Percentiles rank a stretch among this genome's conserved stretches.
phyloP scores from a whole-genome alignment of 2,113 vertebrate genomes.

The Spheniscus mendiculus region DNA sequence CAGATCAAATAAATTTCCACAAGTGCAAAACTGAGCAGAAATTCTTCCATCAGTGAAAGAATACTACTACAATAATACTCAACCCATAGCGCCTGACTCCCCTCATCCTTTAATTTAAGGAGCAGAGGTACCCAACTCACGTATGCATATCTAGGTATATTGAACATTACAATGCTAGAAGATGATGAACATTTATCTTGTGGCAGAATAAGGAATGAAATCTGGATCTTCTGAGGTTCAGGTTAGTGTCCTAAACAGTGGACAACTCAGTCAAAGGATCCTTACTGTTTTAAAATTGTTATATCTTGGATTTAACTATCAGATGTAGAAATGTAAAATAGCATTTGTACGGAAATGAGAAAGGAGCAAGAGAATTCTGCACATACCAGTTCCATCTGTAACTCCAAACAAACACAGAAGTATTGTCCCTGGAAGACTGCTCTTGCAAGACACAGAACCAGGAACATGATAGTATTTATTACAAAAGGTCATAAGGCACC shows the following conservation, averaged over 20 bases:
- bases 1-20: not conserved
- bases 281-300: not conserved
- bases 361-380: conserved; percentile 64
- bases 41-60: not conserved
- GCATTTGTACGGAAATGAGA: conserved; percentile 50
- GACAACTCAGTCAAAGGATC: not conserved
- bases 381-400: conserved; percentile 65
- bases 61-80: not conserved
- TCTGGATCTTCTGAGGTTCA: not conserved
- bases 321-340: conserved; percentile 39
- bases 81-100: not conserved
- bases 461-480: conserved; percentile 53
- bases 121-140: not conserved
- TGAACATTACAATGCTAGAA: not conserved
- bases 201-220: not conserved
- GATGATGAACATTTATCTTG: not conserved
- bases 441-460: conserved; percentile 58
- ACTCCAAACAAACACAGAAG: conserved; percentile 55
- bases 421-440: conserved; percentile 59
- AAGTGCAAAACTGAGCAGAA: not conserved
- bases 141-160: not conserved
- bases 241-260: not conserved
- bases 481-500: conserved; percentile 63
- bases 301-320: not conserved
- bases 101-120: not conserved